Percentiles rank a stretch among this genome's conserved stretches.
Evolutionary conservation across 2,888 invertebrate genomes (phyloP).

Genomic region (Hanleya hanleyi): DNA sequence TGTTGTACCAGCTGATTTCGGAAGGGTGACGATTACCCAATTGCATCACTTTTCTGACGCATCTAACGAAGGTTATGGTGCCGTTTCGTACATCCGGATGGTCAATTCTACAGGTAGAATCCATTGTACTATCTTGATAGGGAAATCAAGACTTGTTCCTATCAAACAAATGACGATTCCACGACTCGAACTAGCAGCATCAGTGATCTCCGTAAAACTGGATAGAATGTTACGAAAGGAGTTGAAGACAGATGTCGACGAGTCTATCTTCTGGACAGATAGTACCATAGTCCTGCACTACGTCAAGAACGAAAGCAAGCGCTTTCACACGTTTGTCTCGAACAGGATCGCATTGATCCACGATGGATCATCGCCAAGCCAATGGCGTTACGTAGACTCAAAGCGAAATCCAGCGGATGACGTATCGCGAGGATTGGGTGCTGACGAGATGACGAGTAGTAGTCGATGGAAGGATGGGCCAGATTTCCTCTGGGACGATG

Average conservation of each 20-base stretch:
- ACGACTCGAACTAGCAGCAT: conserved; percentile 13
- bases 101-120: neutral
- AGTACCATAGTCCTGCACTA: conserved; percentile 20
- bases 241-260: conserved; percentile 4
- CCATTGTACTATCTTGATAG: neutral
- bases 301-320: no score
- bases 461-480: no score
- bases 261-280: conserved; percentile 26
- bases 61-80: neutral
- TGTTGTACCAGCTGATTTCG: neutral
- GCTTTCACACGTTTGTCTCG: no score
- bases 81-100: neutral
- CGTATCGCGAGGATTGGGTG: no score
- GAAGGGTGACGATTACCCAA: neutral
- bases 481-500: no score
- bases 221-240: neutral
- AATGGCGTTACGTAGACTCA: no score
- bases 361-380: no score
- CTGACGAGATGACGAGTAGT: no score
- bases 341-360: no score
- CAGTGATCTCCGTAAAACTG: neutral
- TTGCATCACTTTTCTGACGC: neutral
- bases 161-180: conserved; percentile 14
- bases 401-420: no score
- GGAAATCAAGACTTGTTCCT: conserved; percentile 12